These are phyloP conservation scores for Coelinius sp. DNA, from an alignment of 2,888 invertebrate genomes.

Conservation along the genomic window DNA sequence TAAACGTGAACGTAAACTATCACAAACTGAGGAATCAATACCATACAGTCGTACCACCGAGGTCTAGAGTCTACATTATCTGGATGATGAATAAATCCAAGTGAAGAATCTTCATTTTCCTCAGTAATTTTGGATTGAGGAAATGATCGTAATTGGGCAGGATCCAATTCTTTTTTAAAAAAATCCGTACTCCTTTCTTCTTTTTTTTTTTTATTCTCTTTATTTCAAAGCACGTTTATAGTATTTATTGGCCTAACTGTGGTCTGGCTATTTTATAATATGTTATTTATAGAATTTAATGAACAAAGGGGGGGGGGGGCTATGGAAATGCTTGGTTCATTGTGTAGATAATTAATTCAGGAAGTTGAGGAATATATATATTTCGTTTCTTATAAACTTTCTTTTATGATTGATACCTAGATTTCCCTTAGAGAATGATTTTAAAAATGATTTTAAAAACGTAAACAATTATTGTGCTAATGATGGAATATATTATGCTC, in stretches of 20 bases:
- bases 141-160: conserved; percentile 58
- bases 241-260: conserved; percentile 64
- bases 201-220: conserved; percentile 36
- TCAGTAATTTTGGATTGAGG: conserved; percentile 5
- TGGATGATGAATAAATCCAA: background rate
- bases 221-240: conserved; percentile 54
- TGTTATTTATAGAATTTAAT: conserved; percentile 54
- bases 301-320: background rate
- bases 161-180: conserved; percentile 56
- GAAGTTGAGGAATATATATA: background rate
- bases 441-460: background rate
- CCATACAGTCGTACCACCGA: conserved; percentile 69
- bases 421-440: background rate
- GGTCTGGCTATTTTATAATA: conserved; percentile 53
- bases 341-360: background rate
- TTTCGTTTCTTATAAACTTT: too few relatives aligned
- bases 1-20: conserved; percentile 75
- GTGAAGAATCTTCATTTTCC: background rate
- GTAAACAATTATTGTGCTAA: conserved; percentile 1
- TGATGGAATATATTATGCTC: background rate
- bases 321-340: background rate
- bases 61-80: conserved; percentile 59
- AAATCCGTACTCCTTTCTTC: conserved; percentile 37
- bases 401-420: background rate
- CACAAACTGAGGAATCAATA: conserved; percentile 72